phyloP scores from a whole-genome alignment of 2,113 vertebrate genomes.

The Channa maculata region DNA sequence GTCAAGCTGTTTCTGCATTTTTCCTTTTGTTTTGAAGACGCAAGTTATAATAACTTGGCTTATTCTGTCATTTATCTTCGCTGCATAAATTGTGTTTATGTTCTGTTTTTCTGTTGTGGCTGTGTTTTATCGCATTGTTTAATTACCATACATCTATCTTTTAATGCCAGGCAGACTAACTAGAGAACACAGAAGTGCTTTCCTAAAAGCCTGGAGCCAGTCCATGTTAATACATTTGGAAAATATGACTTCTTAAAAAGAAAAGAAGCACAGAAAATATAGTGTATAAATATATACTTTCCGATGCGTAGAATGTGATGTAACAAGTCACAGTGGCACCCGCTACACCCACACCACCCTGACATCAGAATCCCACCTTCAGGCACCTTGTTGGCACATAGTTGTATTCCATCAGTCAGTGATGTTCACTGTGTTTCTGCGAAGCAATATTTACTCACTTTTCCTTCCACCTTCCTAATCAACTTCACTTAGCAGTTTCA shows the following conservation, averaged over 20 bases:
- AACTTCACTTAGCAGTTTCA: conserved; percentile 11
- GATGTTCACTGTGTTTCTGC: no score
- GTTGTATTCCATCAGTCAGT: neutral
- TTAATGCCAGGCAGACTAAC: neutral
- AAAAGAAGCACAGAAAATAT: no score
- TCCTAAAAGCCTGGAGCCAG: conserved; percentile 1
- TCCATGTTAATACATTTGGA: conserved; percentile 1
- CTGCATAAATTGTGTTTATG: conserved; percentile 21
- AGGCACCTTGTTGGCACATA: neutral
- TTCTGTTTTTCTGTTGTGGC: conserved; percentile 3
- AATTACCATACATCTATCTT: conserved; percentile 41
- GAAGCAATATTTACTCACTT: neutral
- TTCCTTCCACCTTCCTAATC: conserved; percentile 11
- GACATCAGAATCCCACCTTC: conserved; percentile 6
- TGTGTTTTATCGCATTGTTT: conserved; percentile 50
- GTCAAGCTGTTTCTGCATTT: neutral
- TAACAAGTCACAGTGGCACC: neutral
- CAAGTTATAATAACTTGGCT: conserved; percentile 9
- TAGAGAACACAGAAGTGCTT: conserved; percentile 7
- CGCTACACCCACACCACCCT: conserved; percentile 19
- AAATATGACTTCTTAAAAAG: conserved; percentile 19
- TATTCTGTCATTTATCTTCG: conserved; percentile 18
- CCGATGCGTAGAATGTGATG: conserved; percentile 6
- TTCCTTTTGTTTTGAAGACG: neutral
- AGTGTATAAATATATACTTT: neutral